Conservation (phyloP, 2,113 vertebrate genomes). For the Pachyramphus minor region DNA sequence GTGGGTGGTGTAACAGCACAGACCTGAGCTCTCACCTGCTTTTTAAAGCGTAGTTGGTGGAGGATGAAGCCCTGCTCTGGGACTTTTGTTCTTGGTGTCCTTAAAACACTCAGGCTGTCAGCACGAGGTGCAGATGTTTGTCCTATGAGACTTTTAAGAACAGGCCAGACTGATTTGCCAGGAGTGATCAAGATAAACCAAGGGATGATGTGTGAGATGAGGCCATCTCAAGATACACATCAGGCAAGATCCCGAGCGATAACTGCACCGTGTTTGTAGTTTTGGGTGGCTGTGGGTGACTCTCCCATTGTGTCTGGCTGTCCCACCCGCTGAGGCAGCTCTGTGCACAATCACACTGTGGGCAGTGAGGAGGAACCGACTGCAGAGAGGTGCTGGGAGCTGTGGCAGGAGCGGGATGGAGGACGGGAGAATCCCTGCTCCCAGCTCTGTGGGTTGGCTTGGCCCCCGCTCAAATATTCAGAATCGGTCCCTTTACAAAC, state of each 20-base stretch:
- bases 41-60: neutral
- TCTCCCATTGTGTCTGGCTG: neutral
- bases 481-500: neutral
- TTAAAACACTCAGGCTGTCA: neutral
- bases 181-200: neutral
- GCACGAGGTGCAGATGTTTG: neutral
- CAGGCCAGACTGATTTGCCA: neutral
- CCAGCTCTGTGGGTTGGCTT: neutral
- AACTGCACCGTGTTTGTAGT: neutral
- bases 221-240: neutral
- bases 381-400: neutral
- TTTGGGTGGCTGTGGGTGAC: neutral
- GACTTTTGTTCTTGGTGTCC: neutral
- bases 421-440: neutral
- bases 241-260: neutral
- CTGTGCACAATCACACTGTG: neutral
- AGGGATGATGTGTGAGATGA: neutral
- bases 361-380: neutral
- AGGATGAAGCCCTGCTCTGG: neutral
- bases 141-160: neutral
- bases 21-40: neutral
- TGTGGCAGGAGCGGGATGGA: neutral
- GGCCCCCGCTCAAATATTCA: neutral
- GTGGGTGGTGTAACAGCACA: neutral
- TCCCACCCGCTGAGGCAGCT: neutral